Evolutionary conservation across 2,797 vertebrate genomes (phyloP).

Genomic region (Gymnodraco acuticeps): DNA sequence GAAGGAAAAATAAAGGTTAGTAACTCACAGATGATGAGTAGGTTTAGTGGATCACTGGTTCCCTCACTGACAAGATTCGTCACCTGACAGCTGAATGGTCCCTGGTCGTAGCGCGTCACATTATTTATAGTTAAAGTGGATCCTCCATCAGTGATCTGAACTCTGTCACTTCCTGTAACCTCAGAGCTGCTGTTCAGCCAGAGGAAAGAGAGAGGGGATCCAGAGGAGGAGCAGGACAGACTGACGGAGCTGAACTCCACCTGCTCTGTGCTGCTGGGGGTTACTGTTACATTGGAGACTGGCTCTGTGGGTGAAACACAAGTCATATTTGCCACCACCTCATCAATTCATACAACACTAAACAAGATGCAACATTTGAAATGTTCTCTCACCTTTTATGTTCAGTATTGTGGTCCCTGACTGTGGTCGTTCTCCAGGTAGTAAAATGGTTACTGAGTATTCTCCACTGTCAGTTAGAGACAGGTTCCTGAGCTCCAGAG

Average conservation of each 20-base stretch:
- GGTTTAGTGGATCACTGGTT: constrained; percentile 46
- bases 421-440: fast-evolving
- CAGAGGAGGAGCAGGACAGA: too few species aligned
- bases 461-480: constrained; percentile 41
- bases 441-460: constrained; percentile 15
- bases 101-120: too few species aligned
- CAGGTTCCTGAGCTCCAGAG: constrained; percentile 67
- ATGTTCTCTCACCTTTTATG: too few species aligned
- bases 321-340: too few species aligned
- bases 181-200: constrained; percentile 10
- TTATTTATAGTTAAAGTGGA: too few species aligned
- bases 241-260: constrained; percentile 50
- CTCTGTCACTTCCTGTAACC: too few species aligned
- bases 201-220: neutral
- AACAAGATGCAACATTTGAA: too few species aligned
- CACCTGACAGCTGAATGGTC: constrained; percentile 52
- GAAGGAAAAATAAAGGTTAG: neutral
- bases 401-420: neutral
- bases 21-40: constrained; percentile 70
- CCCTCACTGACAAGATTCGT: constrained; percentile 61
- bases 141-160: too few species aligned
- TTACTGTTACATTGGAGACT: constrained; percentile 47
- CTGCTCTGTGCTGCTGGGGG: constrained; percentile 40
- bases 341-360: too few species aligned
- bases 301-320: constrained; percentile 42